A percentile compares a stretch with the other conserved stretches of the same genome.
Evolutionary conservation across 2,888 invertebrate genomes (phyloP).

Genomic region (Tolmerus cingulatus): DNA sequence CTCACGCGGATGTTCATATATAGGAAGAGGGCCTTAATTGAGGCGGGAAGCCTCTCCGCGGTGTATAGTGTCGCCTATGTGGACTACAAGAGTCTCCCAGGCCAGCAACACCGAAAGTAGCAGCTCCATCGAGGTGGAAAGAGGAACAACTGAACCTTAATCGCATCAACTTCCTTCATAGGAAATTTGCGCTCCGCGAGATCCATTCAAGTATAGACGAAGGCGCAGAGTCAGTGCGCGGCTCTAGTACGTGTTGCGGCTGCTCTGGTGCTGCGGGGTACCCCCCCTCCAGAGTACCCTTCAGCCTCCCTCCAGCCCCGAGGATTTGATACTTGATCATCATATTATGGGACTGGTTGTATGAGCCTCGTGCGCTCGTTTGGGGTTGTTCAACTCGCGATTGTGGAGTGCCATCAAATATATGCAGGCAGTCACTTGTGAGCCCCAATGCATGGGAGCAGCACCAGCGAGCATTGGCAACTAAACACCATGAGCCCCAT

Average conservation of each 20-base stretch:
- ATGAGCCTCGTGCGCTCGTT: slow-evolving; percentile 45
- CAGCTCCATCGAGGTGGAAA: not conserved
- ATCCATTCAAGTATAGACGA: slow-evolving; percentile 28
- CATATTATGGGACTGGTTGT: slow-evolving; percentile 35
- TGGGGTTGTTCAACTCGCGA: slow-evolving; percentile 49
- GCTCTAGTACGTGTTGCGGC: not conserved
- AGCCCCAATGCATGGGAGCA: slow-evolving; percentile 30
- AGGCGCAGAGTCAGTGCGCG: not conserved
- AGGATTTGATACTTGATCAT: slow-evolving; percentile 33
- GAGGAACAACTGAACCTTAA: slow-evolving; percentile 31
- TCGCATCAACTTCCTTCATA: slow-evolving; percentile 37
- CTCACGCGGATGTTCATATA: not conserved
- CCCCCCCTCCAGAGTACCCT: slow-evolving; percentile 32
- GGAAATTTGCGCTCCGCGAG: slow-evolving; percentile 19
- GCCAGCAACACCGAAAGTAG: not conserved
- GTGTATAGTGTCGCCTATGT: not conserved
- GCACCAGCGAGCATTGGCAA: not conserved
- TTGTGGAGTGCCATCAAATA: slow-evolving; percentile 33
- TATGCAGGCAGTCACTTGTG: slow-evolving; percentile 17
- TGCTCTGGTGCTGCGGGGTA: not conserved
- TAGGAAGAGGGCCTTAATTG: slow-evolving; percentile 30
- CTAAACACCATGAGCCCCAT: not conserved
- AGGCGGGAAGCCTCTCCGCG: not conserved
- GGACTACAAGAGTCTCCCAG: not conserved
- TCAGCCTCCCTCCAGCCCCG: slow-evolving; percentile 30